A percentile compares a stretch with the other conserved stretches of the same genome.
Conservation (phyloP, 1,140 invertebrate species). For the Drosophila teissieri region DNA sequence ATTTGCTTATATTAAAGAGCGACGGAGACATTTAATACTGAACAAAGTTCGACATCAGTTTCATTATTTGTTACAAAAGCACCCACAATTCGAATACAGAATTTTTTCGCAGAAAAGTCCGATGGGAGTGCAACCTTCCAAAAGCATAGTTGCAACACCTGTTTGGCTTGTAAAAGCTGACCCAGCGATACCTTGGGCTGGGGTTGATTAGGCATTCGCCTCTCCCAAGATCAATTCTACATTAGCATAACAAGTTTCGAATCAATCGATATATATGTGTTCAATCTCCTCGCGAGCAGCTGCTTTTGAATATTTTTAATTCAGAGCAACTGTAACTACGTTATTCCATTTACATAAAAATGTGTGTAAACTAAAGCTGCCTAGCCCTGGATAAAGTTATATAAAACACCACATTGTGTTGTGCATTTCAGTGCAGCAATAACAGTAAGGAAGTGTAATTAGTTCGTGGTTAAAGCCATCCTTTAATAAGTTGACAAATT, state of each 20-base stretch:
- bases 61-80: constrained; percentile 51
- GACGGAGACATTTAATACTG: constrained; percentile 33
- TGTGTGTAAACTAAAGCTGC: constrained; percentile 3
- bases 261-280: constrained; percentile 13
- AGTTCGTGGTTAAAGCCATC: too few species aligned
- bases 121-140: constrained; percentile 50
- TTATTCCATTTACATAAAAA: constrained; percentile 70
- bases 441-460: neutral
- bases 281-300: constrained; percentile 28
- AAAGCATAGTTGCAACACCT: constrained; percentile 47
- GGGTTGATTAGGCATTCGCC: constrained; percentile 45
- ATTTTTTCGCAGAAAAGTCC: constrained; percentile 1
- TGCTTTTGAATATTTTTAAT: constrained; percentile 32
- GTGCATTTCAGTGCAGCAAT: neutral
- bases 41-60: constrained; percentile 59
- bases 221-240: constrained; percentile 18
- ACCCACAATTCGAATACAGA: constrained; percentile 18
- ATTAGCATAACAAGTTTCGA: constrained; percentile 71
- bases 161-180: constrained; percentile 41
- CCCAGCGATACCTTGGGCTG: constrained; percentile 58
- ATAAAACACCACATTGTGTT: constrained; percentile 22
- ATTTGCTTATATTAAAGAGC: constrained; percentile 69
- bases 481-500: too few species aligned
- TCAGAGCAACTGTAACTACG: constrained; percentile 50
- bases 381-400: constrained; percentile 23